phyloP scores from a whole-genome alignment of 2,888 invertebrate species.

The Phengaris arion region DNA sequence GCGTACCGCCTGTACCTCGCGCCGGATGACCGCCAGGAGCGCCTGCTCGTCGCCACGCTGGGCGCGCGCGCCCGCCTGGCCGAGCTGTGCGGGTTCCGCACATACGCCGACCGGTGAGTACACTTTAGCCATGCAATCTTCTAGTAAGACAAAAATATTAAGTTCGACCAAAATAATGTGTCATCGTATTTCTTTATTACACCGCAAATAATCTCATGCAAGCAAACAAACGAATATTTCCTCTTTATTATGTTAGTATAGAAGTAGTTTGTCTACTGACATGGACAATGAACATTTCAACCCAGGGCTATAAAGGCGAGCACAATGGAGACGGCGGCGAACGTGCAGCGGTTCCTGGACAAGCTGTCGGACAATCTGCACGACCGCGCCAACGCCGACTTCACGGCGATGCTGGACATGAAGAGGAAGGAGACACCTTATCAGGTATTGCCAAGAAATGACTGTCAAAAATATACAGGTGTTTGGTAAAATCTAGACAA shows the following conservation, averaged over 20 bases:
- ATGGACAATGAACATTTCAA: not conserved
- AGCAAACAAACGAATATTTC: too few relatives aligned
- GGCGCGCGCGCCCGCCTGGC: constrained; percentile 89
- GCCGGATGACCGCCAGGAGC: constrained; percentile 88
- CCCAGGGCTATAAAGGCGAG: constrained; percentile 91
- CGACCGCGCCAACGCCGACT: constrained; percentile 86
- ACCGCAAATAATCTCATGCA: too few relatives aligned
- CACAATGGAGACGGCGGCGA: constrained; percentile 88
- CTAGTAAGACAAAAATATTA: too few relatives aligned
- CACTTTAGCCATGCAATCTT: not conserved
- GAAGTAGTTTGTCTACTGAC: too few relatives aligned
- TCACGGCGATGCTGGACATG: constrained; percentile 86
- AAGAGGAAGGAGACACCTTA: constrained; percentile 76
- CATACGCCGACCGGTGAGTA: constrained; percentile 88
- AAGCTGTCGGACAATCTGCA: constrained; percentile 85
- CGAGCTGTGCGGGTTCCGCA: constrained; percentile 90
- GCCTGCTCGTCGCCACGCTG: constrained; percentile 85
- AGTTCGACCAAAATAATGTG: too few relatives aligned
- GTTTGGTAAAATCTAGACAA: too few relatives aligned
- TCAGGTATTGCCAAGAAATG: constrained; percentile 38
- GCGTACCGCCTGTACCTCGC: constrained; percentile 92
- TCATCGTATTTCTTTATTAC: too few relatives aligned
- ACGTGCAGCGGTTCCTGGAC: constrained; percentile 89
- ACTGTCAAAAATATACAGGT: too few relatives aligned
- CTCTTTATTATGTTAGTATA: too few relatives aligned